A percentile compares a stretch with the other conserved stretches of the same genome.
Conservation (phyloP, 2,888 invertebrate species). For the Cosmia pyralina region DNA sequence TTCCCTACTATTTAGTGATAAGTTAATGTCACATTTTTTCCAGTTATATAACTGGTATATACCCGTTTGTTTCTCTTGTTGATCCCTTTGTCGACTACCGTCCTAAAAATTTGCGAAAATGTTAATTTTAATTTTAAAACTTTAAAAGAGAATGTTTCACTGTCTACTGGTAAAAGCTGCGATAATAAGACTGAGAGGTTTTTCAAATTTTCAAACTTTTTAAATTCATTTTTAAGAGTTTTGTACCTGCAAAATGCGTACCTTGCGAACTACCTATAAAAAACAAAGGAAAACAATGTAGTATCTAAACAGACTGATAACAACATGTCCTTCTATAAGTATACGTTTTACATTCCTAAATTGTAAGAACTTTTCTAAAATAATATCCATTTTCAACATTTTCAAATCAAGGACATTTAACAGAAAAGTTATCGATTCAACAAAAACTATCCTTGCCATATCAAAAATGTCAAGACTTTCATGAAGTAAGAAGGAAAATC, state of each 20-base stretch:
- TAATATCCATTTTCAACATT: constrained; percentile 40
- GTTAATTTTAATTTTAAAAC: constrained; percentile 40
- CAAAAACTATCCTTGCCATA: constrained; percentile 41
- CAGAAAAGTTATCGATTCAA: constrained; percentile 13
- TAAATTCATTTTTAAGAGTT: constrained; percentile 81
- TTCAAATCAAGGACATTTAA: constrained; percentile 31
- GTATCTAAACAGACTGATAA: constrained; percentile 77
- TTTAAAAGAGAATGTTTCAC: constrained; percentile 45
- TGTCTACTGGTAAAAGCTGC: constrained; percentile 73
- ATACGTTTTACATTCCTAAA: constrained; percentile 76
- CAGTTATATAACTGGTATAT: no score
- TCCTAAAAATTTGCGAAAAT: constrained; percentile 66
- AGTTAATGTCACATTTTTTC: constrained; percentile 51
- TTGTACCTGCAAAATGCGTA: constrained; percentile 67
- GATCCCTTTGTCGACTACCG: constrained; percentile 68
- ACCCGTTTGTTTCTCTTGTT: constrained; percentile 31
- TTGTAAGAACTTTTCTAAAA: constrained; percentile 61
- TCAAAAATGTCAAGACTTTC: constrained; percentile 33
- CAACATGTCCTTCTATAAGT: constrained; percentile 75
- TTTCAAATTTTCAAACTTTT: constrained; percentile 85
- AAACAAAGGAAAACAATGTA: constrained; percentile 70
- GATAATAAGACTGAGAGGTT: constrained; percentile 86
- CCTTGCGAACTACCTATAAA: constrained; percentile 57
- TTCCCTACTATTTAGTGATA: constrained; percentile 34
- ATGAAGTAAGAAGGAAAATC: constrained; percentile 5